Evolutionary conservation across 2,888 invertebrate species (phyloP).

Genomic region (Blomia tropicalis): DNA sequence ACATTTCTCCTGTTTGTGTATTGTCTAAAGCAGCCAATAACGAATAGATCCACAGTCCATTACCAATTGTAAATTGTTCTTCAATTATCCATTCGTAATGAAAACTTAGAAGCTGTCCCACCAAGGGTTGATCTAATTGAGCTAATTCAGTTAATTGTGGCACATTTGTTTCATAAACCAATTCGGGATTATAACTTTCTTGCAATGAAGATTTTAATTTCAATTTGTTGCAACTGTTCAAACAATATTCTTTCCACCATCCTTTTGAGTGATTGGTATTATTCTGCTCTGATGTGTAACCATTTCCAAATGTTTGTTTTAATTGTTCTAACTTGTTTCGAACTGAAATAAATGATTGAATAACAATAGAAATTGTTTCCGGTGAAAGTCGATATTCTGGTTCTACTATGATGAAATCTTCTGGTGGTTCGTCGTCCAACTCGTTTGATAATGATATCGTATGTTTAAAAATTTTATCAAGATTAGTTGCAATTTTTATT

Average conservation of each 20-base stretch:
- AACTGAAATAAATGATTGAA: neutral
- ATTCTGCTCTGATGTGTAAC: neutral
- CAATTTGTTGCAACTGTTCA: no score
- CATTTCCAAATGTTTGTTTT: neutral
- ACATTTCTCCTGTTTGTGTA: slow-evolving; percentile 20
- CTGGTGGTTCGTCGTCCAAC: neutral
- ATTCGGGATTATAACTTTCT: neutral
- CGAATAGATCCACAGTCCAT: slow-evolving; percentile 22
- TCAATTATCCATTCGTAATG: slow-evolving; percentile 20
- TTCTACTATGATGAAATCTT: neutral
- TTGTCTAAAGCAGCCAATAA: slow-evolving; percentile 19
- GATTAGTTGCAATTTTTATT: neutral
- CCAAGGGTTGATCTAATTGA: neutral
- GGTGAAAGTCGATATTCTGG: slow-evolving; percentile 6
- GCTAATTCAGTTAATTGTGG: slow-evolving; percentile 10
- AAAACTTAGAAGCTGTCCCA: slow-evolving; percentile 11
- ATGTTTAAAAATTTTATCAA: neutral
- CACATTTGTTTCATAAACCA: neutral
- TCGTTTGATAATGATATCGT: neutral
- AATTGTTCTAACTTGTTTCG: neutral
- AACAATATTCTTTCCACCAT: slow-evolving; percentile 21
- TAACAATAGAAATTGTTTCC: neutral
- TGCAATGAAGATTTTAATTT: neutral
- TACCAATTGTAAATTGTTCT: slow-evolving; percentile 12
- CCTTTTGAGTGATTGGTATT: no score